phyloP scores from a whole-genome alignment of 1,140 invertebrate genomes.

The Drosophila sproati region DNA sequence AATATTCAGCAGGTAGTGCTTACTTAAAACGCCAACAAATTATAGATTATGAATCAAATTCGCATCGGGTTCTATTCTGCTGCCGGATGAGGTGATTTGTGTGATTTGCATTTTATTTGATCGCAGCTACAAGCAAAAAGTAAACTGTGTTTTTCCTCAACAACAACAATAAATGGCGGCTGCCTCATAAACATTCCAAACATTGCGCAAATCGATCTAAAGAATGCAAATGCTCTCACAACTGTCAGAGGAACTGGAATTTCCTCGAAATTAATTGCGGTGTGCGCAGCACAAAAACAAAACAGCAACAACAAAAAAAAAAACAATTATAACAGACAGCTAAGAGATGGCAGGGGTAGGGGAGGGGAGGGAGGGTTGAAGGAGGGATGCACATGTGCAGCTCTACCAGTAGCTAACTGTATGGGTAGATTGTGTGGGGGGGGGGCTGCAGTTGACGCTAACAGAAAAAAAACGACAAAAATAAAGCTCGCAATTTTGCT shows the following conservation, averaged over 20 bases:
- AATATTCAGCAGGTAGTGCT: no score
- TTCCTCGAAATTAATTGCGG: constrained; percentile 19
- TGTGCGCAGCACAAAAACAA: constrained; percentile 21
- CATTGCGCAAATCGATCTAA: constrained; percentile 21
- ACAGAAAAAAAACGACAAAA: constrained; percentile 7
- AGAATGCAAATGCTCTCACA: constrained; percentile 24
- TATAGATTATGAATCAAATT: no score
- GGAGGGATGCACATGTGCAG: not conserved
- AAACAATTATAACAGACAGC: not conserved
- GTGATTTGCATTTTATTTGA: not conserved
- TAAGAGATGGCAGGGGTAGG: no score
- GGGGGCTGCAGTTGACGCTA: not conserved
- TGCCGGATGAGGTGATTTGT: not conserved
- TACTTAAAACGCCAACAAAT: no score
- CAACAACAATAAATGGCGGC: constrained; percentile 9
- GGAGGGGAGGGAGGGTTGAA: no score
- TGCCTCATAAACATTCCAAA: constrained; percentile 23
- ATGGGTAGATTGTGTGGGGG: not conserved
- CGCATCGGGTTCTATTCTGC: no score
- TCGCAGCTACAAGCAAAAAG: not conserved
- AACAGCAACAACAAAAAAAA: not conserved
- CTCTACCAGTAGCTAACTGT: not conserved
- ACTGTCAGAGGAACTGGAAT: constrained; percentile 10
- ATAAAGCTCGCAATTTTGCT: not conserved
- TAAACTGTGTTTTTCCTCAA: constrained; percentile 1